A percentile compares a stretch with the other conserved stretches of the same genome.
Conservation (phyloP, 1,140 invertebrate species). For the Oedothorax gibbosus region DNA sequence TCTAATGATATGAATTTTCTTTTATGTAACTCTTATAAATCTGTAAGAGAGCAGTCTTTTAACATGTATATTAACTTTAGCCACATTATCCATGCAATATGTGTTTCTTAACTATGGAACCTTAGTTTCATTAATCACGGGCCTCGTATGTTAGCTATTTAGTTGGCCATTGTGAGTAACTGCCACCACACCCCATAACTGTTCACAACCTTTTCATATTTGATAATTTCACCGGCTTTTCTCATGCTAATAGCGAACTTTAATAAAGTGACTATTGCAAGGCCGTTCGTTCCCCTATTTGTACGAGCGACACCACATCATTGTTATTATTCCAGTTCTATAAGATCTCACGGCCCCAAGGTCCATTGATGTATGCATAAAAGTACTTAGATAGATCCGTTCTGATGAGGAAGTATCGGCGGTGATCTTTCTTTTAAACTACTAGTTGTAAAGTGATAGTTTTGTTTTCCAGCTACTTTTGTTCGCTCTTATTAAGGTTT, state of each 20-base stretch:
- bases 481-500: background rate
- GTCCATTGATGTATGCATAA: background rate
- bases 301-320: background rate
- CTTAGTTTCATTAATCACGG: background rate
- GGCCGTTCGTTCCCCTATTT: background rate
- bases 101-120: too few relatives aligned
- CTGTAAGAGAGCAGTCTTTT: background rate
- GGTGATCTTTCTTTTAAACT: background rate
- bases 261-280: conserved; percentile 1
- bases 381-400: background rate
- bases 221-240: conserved; percentile 8
- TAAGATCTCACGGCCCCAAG: background rate
- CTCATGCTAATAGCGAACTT: conserved; percentile 3
- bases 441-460: conserved; percentile 21
- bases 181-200: background rate
- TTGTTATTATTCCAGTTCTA: background rate
- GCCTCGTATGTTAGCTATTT: background rate
- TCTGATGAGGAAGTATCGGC: background rate
- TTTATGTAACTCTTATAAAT: background rate
- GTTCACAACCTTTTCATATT: background rate
- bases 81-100: background rate
- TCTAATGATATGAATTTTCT: background rate
- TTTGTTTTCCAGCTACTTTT: conserved; percentile 4
- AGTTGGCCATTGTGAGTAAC: background rate
- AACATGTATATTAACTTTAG: conserved; percentile 1